Evolutionary conservation across 2,797 vertebrate genomes (phyloP).

Genomic region (Premnoplex brunnescens): DNA sequence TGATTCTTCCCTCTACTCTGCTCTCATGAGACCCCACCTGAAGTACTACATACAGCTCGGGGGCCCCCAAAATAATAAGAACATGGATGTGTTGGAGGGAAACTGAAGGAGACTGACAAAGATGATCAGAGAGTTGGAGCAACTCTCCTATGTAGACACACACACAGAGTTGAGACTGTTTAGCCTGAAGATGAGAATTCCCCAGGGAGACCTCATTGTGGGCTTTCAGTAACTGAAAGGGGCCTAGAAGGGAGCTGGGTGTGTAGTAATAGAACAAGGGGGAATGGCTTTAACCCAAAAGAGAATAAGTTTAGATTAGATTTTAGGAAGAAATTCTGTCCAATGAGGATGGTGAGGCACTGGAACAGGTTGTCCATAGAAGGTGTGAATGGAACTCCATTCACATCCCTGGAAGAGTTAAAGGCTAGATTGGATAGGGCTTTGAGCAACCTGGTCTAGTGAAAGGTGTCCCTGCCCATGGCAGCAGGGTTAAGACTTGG

Average conservation of each 20-base stretch:
- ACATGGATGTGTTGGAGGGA: background rate
- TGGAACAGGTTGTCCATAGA: background rate
- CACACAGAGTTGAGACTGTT: background rate
- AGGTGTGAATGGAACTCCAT: background rate
- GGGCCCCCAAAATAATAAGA: background rate
- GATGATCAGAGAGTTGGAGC: background rate
- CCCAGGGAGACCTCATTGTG: background rate
- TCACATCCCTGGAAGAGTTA: background rate
- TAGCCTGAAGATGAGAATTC: background rate
- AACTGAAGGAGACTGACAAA: background rate
- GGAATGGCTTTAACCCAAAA: background rate
- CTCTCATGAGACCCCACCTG: background rate
- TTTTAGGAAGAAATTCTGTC: background rate
- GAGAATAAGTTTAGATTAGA: background rate
- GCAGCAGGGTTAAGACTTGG: background rate
- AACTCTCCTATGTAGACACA: background rate
- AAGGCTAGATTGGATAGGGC: background rate
- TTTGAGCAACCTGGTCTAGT: background rate
- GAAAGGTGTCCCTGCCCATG: background rate
- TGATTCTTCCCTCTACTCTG: background rate
- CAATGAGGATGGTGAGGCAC: background rate
- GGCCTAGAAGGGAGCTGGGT: background rate
- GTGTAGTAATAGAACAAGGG: background rate
- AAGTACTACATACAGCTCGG: background rate
- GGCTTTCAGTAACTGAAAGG: background rate